These are phyloP conservation scores for Drosophila monieri DNA, from an alignment of 2,888 invertebrate genomes.

Conservation along the genomic window DNA sequence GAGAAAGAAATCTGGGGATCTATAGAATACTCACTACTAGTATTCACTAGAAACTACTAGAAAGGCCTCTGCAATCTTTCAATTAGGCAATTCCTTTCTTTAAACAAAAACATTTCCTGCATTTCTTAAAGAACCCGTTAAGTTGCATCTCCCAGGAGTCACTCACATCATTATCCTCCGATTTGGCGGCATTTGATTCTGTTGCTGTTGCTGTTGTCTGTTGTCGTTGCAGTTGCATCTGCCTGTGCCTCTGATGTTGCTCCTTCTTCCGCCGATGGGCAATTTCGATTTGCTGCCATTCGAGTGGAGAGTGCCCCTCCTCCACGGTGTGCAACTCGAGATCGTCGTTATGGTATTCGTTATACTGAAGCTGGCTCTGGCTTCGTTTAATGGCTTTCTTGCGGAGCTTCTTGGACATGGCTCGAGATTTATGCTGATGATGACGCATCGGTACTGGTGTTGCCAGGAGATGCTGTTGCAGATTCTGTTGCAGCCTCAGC, in stretches of 20 bases:
- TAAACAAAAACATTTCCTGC: slow-evolving; percentile 14
- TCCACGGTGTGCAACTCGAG: slow-evolving; percentile 28
- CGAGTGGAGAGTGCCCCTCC: slow-evolving; percentile 8
- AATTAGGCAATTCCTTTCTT: neutral
- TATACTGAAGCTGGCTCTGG: slow-evolving; percentile 26
- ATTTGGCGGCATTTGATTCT: slow-evolving; percentile 28
- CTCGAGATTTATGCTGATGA: slow-evolving; percentile 70
- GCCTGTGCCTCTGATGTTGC: slow-evolving; percentile 39
- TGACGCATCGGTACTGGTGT: slow-evolving; percentile 30
- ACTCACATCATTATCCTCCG: slow-evolving; percentile 46
- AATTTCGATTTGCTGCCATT: slow-evolving; percentile 38
- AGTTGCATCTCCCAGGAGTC: slow-evolving; percentile 26
- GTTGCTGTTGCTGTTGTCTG: slow-evolving; percentile 17
- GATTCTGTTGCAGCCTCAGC: slow-evolving; percentile 30
- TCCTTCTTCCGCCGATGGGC: slow-evolving; percentile 40
- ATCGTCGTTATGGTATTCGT: slow-evolving; percentile 32
- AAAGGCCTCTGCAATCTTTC: slow-evolving; percentile 1
- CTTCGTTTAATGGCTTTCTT: slow-evolving; percentile 37
- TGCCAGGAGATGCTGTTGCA: slow-evolving; percentile 19
- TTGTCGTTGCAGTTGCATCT: slow-evolving; percentile 25
- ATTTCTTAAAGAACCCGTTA: slow-evolving; percentile 17
- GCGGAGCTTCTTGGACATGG: slow-evolving; percentile 17
- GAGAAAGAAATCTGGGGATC: neutral
- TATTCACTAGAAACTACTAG: slow-evolving; percentile 1
- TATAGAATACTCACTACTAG: too few species aligned